Evolutionary conservation across 2,888 invertebrate species (phyloP).

Genomic region (Thelaira solivaga): DNA sequence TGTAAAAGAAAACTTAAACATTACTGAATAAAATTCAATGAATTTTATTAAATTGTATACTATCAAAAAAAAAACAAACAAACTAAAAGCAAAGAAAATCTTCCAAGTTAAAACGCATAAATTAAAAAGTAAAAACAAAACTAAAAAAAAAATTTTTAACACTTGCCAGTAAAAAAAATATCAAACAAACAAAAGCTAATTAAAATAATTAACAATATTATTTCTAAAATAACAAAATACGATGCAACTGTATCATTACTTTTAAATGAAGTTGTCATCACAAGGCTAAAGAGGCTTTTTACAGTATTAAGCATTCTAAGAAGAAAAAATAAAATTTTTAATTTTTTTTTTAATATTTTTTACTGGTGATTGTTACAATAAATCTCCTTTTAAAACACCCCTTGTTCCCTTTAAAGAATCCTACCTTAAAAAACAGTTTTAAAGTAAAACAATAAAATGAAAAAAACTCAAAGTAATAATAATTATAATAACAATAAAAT

Average conservation of each 20-base stretch:
- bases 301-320: slow-evolving; percentile 60
- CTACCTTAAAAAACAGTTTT: slow-evolving; percentile 32
- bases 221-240: slow-evolving; percentile 19
- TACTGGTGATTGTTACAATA: slow-evolving; percentile 58
- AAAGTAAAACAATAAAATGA: slow-evolving; percentile 38
- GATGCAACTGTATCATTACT: slow-evolving; percentile 26
- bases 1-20: slow-evolving; percentile 44
- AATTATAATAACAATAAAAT: slow-evolving; percentile 24
- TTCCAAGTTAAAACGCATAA: slow-evolving; percentile 57
- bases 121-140: slow-evolving; percentile 27
- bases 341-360: slow-evolving; percentile 7
- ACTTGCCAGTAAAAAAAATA: slow-evolving; percentile 58
- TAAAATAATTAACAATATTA: slow-evolving; percentile 23
- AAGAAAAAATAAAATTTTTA: slow-evolving; percentile 7
- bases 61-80: slow-evolving; percentile 41
- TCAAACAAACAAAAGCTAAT: slow-evolving; percentile 17
- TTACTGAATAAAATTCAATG: slow-evolving; percentile 56
- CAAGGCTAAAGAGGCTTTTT: slow-evolving; percentile 60
- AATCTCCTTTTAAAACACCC: slow-evolving; percentile 34
- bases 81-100: slow-evolving; percentile 61
- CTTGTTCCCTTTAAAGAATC: slow-evolving; percentile 35
- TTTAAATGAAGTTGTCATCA: slow-evolving; percentile 34
- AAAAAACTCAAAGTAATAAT: slow-evolving; percentile 57
- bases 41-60: slow-evolving; percentile 46
- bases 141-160: slow-evolving; percentile 37